phyloP scores from a whole-genome alignment of 1,140 invertebrate species.

The Pseudomyrmex pallidus region DNA sequence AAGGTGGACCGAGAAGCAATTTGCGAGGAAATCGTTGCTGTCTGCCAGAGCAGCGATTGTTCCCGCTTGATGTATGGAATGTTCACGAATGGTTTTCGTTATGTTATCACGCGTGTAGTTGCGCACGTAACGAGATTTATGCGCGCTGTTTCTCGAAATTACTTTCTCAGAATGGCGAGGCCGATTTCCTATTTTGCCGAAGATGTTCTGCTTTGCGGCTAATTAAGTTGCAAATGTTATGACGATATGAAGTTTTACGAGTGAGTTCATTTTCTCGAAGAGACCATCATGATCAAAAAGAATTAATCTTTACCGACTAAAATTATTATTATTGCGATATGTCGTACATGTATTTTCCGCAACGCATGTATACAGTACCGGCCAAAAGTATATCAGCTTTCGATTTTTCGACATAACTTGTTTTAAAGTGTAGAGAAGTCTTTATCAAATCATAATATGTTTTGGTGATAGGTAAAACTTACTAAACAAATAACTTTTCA shows the following conservation, averaged over 20 bases:
- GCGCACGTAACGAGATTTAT: slow-evolving; percentile 57
- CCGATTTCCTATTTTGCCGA: slow-evolving; percentile 44
- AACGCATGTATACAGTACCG: no score
- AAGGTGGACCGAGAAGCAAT: slow-evolving; percentile 73
- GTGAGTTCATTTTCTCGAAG: slow-evolving; percentile 28
- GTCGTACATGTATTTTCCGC: background rate
- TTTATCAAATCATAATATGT: no score
- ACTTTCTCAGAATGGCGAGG: slow-evolving; percentile 42
- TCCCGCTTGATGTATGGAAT: slow-evolving; percentile 64
- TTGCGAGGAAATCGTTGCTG: slow-evolving; percentile 76
- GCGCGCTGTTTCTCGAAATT: slow-evolving; percentile 52
- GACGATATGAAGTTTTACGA: slow-evolving; percentile 15
- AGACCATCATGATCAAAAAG: background rate
- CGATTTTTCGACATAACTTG: no score
- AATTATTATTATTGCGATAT: background rate
- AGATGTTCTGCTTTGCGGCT: slow-evolving; percentile 5
- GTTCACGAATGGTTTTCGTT: slow-evolving; percentile 67
- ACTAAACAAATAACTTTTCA: no score
- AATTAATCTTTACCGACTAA: background rate
- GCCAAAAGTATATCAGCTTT: no score
- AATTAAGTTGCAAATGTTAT: slow-evolving; percentile 20
- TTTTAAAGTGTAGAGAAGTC: no score
- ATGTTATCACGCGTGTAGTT: slow-evolving; percentile 61
- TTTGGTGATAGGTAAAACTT: no score
- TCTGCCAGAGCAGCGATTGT: slow-evolving; percentile 65